Percentiles rank a stretch among this genome's conserved stretches.
phyloP scores from a whole-genome alignment of 1,140 invertebrate genomes.

The Drosophila erecta region DNA sequence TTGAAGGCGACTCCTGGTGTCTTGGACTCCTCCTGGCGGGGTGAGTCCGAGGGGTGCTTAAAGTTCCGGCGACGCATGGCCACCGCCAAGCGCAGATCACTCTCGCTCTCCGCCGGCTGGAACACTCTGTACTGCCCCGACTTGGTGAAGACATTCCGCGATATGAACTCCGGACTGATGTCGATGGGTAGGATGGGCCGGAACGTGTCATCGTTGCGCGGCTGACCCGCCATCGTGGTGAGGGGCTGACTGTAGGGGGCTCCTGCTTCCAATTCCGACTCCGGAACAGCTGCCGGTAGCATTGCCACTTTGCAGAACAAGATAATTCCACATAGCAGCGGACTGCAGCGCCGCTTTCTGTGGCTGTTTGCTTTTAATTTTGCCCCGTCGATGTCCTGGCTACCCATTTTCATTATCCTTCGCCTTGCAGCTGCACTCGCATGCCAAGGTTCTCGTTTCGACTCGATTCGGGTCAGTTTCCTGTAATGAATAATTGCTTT shows the following conservation, averaged over 20 bases:
- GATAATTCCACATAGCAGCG: slow-evolving; percentile 31
- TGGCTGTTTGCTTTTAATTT: slow-evolving; percentile 77
- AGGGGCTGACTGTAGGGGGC: slow-evolving; percentile 62
- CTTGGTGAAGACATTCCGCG: slow-evolving; percentile 80
- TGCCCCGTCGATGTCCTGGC: slow-evolving; percentile 36
- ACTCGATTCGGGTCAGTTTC: slow-evolving; percentile 7
- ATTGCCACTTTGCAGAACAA: slow-evolving; percentile 45
- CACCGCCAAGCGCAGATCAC: slow-evolving; percentile 65
- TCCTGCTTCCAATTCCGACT: not conserved
- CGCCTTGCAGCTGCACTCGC: slow-evolving; percentile 49
- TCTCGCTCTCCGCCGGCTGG: slow-evolving; percentile 69
- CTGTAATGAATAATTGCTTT: slow-evolving; percentile 51
- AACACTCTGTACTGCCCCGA: slow-evolving; percentile 79
- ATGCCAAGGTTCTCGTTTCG: slow-evolving; percentile 44
- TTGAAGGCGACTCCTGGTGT: not conserved
- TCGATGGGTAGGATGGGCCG: slow-evolving; percentile 74
- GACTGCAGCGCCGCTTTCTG: slow-evolving; percentile 63
- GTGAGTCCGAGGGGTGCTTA: slow-evolving; percentile 30
- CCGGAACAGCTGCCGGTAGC: slow-evolving; percentile 14
- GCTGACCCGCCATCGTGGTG: slow-evolving; percentile 62
- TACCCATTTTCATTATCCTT: slow-evolving; percentile 64
- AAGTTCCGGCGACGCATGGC: slow-evolving; percentile 62
- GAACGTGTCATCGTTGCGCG: slow-evolving; percentile 69
- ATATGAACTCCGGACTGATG: slow-evolving; percentile 76
- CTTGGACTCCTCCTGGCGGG: slow-evolving; percentile 6